Conservation (phyloP, 2,888 invertebrate species). For the Asteroscopus sphinx region DNA sequence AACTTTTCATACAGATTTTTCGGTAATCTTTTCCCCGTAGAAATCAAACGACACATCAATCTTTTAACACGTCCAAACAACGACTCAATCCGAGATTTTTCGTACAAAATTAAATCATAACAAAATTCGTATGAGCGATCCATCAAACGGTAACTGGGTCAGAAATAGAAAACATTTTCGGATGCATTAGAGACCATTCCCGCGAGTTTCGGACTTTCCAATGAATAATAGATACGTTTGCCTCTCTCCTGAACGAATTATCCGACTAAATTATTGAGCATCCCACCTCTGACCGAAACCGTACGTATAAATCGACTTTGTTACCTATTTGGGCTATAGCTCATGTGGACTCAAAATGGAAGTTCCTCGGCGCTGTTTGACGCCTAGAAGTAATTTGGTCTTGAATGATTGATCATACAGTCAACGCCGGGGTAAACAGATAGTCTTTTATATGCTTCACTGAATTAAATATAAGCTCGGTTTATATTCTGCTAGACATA, state of each 20-base stretch:
- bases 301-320: slow-evolving; percentile 74
- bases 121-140: slow-evolving; percentile 57
- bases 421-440: slow-evolving; percentile 47
- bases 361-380: slow-evolving; percentile 52
- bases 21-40: slow-evolving; percentile 36
- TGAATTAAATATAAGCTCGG: slow-evolving; percentile 46
- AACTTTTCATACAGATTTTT: slow-evolving; percentile 16
- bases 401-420: slow-evolving; percentile 61
- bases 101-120: slow-evolving; percentile 56
- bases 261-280: slow-evolving; percentile 83
- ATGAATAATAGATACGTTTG: slow-evolving; percentile 82
- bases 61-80: slow-evolving; percentile 51
- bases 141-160: slow-evolving; percentile 67
- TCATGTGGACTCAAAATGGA: slow-evolving; percentile 50
- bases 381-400: slow-evolving; percentile 59
- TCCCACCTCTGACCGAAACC: slow-evolving; percentile 70
- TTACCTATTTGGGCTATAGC: slow-evolving; percentile 51
- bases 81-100: slow-evolving; percentile 51
- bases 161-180: slow-evolving; percentile 73
- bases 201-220: slow-evolving; percentile 69
- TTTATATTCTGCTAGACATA: slow-evolving; percentile 40
- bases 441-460: slow-evolving; percentile 45
- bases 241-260: slow-evolving; percentile 77
- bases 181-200: slow-evolving; percentile 72
- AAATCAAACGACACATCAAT: slow-evolving; percentile 52